phyloP scores from a whole-genome alignment of 2,888 invertebrate species.

The Azorinus chamasolen region DNA sequence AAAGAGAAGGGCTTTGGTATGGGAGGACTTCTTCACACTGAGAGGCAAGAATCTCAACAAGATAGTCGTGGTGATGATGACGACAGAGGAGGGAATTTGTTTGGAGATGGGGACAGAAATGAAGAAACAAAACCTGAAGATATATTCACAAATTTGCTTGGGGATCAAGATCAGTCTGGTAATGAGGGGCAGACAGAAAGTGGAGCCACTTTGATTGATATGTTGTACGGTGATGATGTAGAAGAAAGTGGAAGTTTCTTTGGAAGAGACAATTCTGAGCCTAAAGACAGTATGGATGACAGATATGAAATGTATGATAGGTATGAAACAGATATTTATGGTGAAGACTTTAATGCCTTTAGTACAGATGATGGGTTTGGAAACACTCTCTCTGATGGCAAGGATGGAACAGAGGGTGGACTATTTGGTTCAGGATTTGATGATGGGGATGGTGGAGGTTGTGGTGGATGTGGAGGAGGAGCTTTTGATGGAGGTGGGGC shows the following conservation, averaged over 20 bases:
- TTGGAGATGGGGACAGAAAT: constrained; percentile 14
- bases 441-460: constrained; percentile 48
- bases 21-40: background rate
- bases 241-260: too few species aligned
- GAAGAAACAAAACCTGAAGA: constrained; percentile 29
- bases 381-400: constrained; percentile 57
- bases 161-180: constrained; percentile 8
- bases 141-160: constrained; percentile 20
- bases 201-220: too few species aligned
- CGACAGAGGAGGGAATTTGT: constrained; percentile 18
- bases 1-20: constrained; percentile 9
- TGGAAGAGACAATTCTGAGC: background rate
- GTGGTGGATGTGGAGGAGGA: constrained; percentile 19
- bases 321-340: constrained; percentile 36
- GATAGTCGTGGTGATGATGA: constrained; percentile 18
- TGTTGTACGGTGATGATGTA: too few species aligned
- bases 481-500: constrained; percentile 18
- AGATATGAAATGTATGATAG: constrained; percentile 42
- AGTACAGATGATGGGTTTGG: constrained; percentile 59
- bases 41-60: too few species aligned
- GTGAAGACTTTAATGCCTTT: constrained; percentile 56
- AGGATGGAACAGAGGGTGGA: constrained; percentile 30
- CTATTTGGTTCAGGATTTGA: constrained; percentile 26
- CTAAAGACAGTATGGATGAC: background rate
- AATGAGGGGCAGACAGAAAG: background rate